Base-by-base conservation (phyloP, 2,113 vertebrate genomes). In the Rhynchomys soricoides region DNA sequence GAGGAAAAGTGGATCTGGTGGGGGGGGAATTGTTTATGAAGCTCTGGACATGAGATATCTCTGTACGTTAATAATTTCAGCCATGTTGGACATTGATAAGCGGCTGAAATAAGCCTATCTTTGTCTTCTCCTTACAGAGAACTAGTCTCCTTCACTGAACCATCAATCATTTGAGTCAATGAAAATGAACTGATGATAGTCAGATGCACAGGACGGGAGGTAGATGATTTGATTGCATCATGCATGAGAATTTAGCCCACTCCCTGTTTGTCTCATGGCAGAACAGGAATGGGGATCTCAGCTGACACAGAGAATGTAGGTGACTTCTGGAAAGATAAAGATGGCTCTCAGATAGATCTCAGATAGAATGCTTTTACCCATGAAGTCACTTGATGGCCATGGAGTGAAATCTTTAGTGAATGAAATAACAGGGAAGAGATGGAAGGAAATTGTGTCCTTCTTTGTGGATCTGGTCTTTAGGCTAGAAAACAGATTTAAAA, bases 201-300 rank as follows among this genome's bases (percentile, higher is more conserved):
- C 40, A 81, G 48, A 50, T 48, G 24, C 17, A 40, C 34, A 55
- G 37, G 26, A 70, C 81, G 34, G 50, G 73, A 37, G 5, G 29
- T 13, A 24, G 15, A 37, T 3, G 22, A 5, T 15, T 37, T 26
- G 16, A 78, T 37, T 3, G 12, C 19, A 37, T 50, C 11, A 1
- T 40, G 3, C 43, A 3, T 34, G 57, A 45, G 34, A 6, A 12
- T 34, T 1, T 37, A 3, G 6, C 2, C n/a, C 34, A 21, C 2
- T 66, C 12, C 37, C 48, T n/a, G 29, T 57, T 55, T n/a, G 1
- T 57, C 31, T 64, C 17, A 12, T 22, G 78, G 21, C 37, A 29
- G 29, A 7, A 85, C 62, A 22, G n/a, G 57, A 50, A 45, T 29
- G 34, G 3, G 9, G 6, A 40, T 1, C 29, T 0, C 11, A n/a